Percentiles rank a stretch among this genome's conserved stretches.
phyloP scores from a whole-genome alignment of 2,888 invertebrate genomes.

The Vesta saturnalis region DNA sequence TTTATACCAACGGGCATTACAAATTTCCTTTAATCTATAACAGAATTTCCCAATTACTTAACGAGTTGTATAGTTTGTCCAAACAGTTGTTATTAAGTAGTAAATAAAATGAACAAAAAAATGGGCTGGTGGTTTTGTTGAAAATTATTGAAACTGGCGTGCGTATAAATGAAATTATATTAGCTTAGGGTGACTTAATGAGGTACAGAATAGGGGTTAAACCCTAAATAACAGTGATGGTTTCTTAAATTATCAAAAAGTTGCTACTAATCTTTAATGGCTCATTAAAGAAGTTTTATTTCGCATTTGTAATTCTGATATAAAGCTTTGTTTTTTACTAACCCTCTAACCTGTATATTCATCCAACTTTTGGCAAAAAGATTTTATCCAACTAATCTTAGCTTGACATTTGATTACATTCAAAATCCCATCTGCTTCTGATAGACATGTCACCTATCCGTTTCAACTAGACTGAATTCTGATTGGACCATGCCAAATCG shows the following conservation, averaged over 20 bases:
- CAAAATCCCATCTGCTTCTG: conserved; percentile 45
- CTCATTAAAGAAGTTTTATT: conserved; percentile 4
- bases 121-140: too few relatives aligned
- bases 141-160: conserved; percentile 37
- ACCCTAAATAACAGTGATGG: conserved; percentile 20
- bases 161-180: conserved; percentile 40
- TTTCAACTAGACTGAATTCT: conserved; percentile 50
- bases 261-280: conserved; percentile 27
- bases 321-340: too few relatives aligned
- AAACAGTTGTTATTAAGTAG: too few relatives aligned
- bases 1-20: conserved; percentile 23
- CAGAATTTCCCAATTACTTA: neutral
- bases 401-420: conserved; percentile 46
- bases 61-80: too few relatives aligned
- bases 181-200: conserved; percentile 46
- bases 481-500: conserved; percentile 49
- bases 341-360: too few relatives aligned
- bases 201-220: conserved; percentile 36
- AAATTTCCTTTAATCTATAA: conserved; percentile 30
- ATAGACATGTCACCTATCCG: conserved; percentile 50
- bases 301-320: neutral
- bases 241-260: conserved; percentile 33
- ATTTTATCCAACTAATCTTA: conserved; percentile 25
- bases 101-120: neutral
- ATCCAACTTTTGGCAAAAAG: neutral